These are phyloP conservation scores for Hippopotamyrus pictus DNA, from an alignment of 2,797 vertebrate genomes.

Conservation along the genomic window DNA sequence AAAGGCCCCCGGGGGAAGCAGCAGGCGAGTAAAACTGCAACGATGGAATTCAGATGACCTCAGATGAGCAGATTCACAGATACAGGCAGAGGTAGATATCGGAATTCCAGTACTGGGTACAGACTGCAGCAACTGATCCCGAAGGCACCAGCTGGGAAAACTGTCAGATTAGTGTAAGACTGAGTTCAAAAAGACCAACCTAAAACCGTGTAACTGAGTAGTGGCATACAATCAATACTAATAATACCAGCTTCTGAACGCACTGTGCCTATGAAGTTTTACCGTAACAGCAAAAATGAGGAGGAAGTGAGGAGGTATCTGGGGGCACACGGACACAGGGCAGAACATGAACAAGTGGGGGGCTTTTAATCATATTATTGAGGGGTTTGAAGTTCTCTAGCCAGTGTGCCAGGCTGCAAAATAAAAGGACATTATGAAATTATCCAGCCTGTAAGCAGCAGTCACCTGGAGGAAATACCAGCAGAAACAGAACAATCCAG, in stretches of 20 bases:
- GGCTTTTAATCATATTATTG: not conserved
- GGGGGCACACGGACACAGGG: not conserved
- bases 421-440: not conserved
- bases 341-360: constrained; percentile 31
- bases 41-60: constrained; percentile 29
- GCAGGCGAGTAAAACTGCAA: constrained; percentile 29
- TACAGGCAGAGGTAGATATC: not conserved
- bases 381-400: not conserved
- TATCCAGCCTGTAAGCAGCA: not conserved
- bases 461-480: constrained; percentile 35
- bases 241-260: no score
- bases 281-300: not conserved
- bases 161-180: not conserved
- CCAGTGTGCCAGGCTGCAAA: not conserved
- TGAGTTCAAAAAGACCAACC: not conserved
- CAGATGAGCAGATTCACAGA: constrained; percentile 19
- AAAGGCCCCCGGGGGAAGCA: constrained; percentile 29
- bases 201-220: not conserved
- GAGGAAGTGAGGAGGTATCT: constrained; percentile 22
- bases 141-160: not conserved
- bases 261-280: not conserved
- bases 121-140: not conserved
- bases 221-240: not conserved
- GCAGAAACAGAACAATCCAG: not conserved
- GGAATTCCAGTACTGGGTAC: not conserved